Evolutionary conservation across 2,113 vertebrate genomes (phyloP).

Genomic region (Eubucco bourcierii): DNA sequence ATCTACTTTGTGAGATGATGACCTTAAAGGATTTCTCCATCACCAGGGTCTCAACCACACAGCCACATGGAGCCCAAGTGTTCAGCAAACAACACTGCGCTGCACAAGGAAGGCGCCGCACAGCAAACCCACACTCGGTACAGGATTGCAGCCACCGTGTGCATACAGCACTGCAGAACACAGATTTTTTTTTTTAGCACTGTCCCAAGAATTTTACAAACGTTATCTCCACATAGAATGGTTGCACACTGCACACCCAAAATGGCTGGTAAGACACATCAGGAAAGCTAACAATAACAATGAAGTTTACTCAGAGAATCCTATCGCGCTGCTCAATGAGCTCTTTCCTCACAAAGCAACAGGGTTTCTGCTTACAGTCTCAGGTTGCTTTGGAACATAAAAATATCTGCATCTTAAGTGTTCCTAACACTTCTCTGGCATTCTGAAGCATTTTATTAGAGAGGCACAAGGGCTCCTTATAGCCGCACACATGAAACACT

Average conservation of each 20-base stretch:
- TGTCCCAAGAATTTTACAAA: background rate
- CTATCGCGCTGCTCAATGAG: background rate
- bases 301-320: background rate
- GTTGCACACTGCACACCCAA: background rate
- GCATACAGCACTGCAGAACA: background rate
- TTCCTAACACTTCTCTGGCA: background rate
- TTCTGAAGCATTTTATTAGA: background rate
- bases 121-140: background rate
- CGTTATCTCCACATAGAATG: background rate
- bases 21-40: background rate
- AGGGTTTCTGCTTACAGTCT: background rate
- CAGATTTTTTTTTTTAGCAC: background rate
- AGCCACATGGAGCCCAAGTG: rapidly evolving
- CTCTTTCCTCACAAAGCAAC: background rate
- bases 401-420: background rate
- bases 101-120: background rate
- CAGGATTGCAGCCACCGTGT: rapidly evolving
- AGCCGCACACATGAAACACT: background rate
- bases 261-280: background rate
- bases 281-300: background rate
- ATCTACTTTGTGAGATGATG: background rate
- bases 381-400: background rate
- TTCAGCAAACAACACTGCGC: background rate
- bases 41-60: background rate
- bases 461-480: background rate